Base-by-base conservation (phyloP, 1,140 invertebrate genomes). In the Dendroctonus valens region DNA sequence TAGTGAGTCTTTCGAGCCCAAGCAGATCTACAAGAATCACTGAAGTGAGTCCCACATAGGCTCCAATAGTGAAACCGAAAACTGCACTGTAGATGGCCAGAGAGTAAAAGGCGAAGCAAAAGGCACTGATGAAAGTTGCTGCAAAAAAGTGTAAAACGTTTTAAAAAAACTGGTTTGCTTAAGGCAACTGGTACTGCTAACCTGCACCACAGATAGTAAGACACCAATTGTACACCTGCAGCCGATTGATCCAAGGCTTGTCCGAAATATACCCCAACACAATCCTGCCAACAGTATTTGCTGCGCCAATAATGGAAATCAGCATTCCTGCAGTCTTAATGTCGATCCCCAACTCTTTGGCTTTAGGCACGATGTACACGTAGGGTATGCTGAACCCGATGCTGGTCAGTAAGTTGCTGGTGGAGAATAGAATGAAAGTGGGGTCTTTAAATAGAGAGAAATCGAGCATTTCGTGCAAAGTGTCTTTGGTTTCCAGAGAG, bases 311-410 rank as follows among this genome's bases (percentile, higher is more conserved):
- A 46, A 91, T 83, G 37, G 90, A 82, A 46, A 95, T 80, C 58
- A 95, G 79, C 71, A 86, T 88, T 68, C 85, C 86, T 2, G 86
- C 83, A 53, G 84, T 70, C 54, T 83, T 78, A 69, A 83, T 76
- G 2, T 79, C 69, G 9, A 93, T 82, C 0, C 80, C 80, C 50
- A 87, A 71, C 7, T 83, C 76, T 58, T 86, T 79, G 5, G 89
- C 87, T 78, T 87, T 84, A 50, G 87, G 81, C 65, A 87, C 86
- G 46, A 92, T 84, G 79, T 91, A 93, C 69, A 97, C 83, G 81
- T 96, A 93, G 59, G 96, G 96, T 73, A 97, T 88, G 78, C 97
- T 96, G 82, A 97, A 99, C 41, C 96, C 96, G 71, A 99, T 91
- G 76, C 92, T 96, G 6, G 95, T 98, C 73, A 94, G 88, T 77